Percentiles rank a stretch among this genome's conserved stretches.
Evolutionary conservation across 2,797 vertebrate genomes (phyloP).

Genomic region (Steatocranus sp.): DNA sequence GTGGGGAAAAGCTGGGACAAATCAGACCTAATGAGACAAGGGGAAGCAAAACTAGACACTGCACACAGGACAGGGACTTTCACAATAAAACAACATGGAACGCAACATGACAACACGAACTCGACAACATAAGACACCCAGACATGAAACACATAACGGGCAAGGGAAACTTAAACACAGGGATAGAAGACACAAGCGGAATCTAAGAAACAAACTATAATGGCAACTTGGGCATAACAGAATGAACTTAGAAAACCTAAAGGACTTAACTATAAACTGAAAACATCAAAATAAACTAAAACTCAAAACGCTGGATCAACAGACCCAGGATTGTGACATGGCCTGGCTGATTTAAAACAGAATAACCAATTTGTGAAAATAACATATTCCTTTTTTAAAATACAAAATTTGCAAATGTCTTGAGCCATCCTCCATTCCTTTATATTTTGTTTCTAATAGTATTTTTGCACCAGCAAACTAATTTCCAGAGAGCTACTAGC

Average conservation of each 20-base stretch:
- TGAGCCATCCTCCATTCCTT: not conserved
- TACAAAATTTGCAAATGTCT: not conserved
- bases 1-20: not conserved
- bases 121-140: not conserved
- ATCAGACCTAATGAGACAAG: accelerated
- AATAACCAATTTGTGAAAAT: not conserved
- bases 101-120: not conserved
- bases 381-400: not conserved
- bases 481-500: not conserved
- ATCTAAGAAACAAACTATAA: not conserved
- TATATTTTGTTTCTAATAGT: not conserved
- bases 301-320: not conserved
- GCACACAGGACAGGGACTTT: not conserved
- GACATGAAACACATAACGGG: not conserved
- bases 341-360: not conserved
- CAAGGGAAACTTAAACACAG: not conserved
- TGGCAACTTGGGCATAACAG: not conserved
- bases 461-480: not conserved
- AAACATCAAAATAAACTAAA: not conserved
- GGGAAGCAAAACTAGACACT: not conserved
- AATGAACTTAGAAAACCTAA: not conserved
- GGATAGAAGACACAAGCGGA: not conserved
- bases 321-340: not conserved
- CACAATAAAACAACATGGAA: not conserved
- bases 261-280: not conserved